These are phyloP conservation scores for Rhinophrynus dorsalis DNA, from an alignment of 2,797 vertebrate species.

Conservation along the genomic window DNA sequence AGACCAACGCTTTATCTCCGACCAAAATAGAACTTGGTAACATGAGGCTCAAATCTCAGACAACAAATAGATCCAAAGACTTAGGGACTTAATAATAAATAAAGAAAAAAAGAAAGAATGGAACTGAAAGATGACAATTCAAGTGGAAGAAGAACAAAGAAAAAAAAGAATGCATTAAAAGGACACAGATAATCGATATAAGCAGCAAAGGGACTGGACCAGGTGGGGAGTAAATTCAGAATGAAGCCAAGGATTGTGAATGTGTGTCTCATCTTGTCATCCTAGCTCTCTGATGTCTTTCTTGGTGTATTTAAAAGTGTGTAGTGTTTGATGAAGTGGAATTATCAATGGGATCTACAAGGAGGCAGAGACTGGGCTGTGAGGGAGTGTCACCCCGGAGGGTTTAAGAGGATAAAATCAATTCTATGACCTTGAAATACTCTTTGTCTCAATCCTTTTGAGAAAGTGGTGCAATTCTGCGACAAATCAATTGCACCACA, in stretches of 20 bases:
- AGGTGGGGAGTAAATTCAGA: slow-evolving; percentile 50
- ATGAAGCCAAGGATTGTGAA: slow-evolving; percentile 28
- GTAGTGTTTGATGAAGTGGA: slow-evolving; percentile 23
- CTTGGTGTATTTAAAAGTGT: slow-evolving; percentile 25
- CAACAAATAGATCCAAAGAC: slow-evolving; percentile 41
- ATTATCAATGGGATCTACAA: slow-evolving; percentile 48
- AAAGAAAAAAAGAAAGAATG: slow-evolving; percentile 46
- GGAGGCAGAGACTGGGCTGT: slow-evolving; percentile 48
- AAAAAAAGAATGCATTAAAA: slow-evolving; percentile 60
- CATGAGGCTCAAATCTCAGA: slow-evolving; percentile 12
- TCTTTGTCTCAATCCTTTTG: no score
- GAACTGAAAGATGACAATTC: slow-evolving; percentile 35
- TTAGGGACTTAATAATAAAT: slow-evolving; percentile 31
- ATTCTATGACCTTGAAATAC: slow-evolving; percentile 71
- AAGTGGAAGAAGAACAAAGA: neutral
- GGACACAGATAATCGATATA: slow-evolving; percentile 64
- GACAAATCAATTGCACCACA: no score
- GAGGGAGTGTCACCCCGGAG: slow-evolving; percentile 20
- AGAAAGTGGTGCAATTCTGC: no score
- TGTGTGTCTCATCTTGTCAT: neutral
- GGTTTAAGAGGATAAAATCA: slow-evolving; percentile 47
- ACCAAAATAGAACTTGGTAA: slow-evolving; percentile 40
- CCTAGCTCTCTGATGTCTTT: neutral
- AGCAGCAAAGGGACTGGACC: slow-evolving; percentile 54
- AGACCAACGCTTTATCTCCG: slow-evolving; percentile 31